These are phyloP conservation scores for Amyelois transitella DNA, from an alignment of 1,140 invertebrate genomes.

Conservation along the genomic window DNA sequence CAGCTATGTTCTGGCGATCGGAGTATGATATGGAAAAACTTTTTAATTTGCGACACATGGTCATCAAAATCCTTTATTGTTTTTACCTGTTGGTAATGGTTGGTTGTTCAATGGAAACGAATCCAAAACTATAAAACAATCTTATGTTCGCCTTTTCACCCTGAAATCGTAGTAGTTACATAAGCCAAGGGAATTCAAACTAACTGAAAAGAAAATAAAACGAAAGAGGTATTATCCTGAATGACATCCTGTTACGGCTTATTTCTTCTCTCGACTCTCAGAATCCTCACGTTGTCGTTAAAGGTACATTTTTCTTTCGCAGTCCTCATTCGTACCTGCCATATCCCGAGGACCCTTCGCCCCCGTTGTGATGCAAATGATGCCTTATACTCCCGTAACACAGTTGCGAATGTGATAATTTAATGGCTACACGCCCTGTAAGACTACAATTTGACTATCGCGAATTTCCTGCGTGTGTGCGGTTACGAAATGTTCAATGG, in stretches of 20 bases:
- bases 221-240: constrained; percentile 64
- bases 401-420: constrained; percentile 71
- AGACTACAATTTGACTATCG: constrained; percentile 74
- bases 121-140: no score
- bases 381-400: constrained; percentile 60
- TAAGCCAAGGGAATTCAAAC: neutral
- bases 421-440: constrained; percentile 63
- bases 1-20: no score
- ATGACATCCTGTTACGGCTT: constrained; percentile 70
- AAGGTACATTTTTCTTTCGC: constrained; percentile 73
- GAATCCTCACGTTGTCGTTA: constrained; percentile 68
- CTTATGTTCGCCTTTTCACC: no score
- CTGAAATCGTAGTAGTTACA: neutral
- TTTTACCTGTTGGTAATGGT: no score
- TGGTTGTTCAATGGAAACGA: no score
- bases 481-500: constrained; percentile 52
- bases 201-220: constrained; percentile 49
- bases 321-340: constrained; percentile 63
- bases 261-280: constrained; percentile 62
- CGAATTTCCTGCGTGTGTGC: constrained; percentile 62
- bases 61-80: no score
- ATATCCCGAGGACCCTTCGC: constrained; percentile 56
- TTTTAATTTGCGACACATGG: no score
- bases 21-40: no score
- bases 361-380: constrained; percentile 55